phyloP scores from a whole-genome alignment of 2,797 vertebrate genomes.

The Lagocephalus sceleratus region DNA sequence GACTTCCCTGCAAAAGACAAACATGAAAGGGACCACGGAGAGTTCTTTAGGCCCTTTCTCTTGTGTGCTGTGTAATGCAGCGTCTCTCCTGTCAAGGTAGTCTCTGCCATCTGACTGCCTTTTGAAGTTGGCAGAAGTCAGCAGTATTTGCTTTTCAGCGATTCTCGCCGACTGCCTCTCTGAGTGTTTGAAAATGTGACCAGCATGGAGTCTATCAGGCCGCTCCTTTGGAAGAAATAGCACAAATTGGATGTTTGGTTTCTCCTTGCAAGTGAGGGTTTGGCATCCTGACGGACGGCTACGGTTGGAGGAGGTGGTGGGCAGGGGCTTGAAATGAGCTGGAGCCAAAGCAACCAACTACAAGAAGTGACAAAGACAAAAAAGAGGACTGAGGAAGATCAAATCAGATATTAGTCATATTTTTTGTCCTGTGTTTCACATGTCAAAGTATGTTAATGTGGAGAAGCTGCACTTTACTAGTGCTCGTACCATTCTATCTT shows the following conservation, averaged over 20 bases:
- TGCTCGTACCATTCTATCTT: no score
- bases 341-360: slow-evolving; percentile 31
- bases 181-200: slow-evolving; percentile 61
- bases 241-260: slow-evolving; percentile 61
- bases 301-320: slow-evolving; percentile 8
- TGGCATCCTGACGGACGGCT: slow-evolving; percentile 48
- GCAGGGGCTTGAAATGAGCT: slow-evolving; percentile 18
- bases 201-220: slow-evolving; percentile 57
- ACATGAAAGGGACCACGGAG: slow-evolving; percentile 68
- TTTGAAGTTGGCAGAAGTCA: slow-evolving; percentile 68
- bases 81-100: slow-evolving; percentile 60
- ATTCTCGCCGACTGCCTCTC: slow-evolving; percentile 57
- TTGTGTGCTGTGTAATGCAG: slow-evolving; percentile 59
- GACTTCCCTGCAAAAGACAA: slow-evolving; percentile 58
- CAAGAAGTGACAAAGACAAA: slow-evolving; percentile 40
- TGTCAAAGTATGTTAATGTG: no score
- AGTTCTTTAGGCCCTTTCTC: slow-evolving; percentile 66
- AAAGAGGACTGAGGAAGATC: neutral
- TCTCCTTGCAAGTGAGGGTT: slow-evolving; percentile 31
- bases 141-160: slow-evolving; percentile 71
- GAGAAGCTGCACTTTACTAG: no score
- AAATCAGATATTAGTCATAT: no score
- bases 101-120: slow-evolving; percentile 61
- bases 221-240: slow-evolving; percentile 48
- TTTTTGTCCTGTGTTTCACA: no score